These are phyloP conservation scores for Cyclargus thomasi DNA, from an alignment of 1,140 invertebrate genomes.

Conservation along the genomic window DNA sequence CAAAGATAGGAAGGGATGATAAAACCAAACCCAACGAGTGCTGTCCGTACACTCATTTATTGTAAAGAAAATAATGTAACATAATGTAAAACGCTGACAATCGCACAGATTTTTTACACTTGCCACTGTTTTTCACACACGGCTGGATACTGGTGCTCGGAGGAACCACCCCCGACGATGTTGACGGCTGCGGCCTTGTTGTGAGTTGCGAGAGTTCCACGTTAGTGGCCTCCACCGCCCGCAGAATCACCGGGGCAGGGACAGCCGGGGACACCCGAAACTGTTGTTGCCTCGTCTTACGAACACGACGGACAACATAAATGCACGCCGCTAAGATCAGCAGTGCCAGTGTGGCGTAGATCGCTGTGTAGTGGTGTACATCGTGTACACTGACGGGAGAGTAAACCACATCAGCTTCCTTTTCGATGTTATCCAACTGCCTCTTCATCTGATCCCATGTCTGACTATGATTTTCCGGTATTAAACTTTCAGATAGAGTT, in stretches of 20 bases:
- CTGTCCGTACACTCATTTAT: too few species aligned
- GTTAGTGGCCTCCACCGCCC: conserved; percentile 15
- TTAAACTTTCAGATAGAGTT: conserved; percentile 8
- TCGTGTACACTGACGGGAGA: conserved; percentile 15
- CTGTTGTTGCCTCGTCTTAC: conserved; percentile 7
- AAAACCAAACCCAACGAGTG: too few species aligned
- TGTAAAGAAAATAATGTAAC: too few species aligned
- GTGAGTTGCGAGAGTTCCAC: neutral
- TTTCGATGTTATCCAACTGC: conserved; percentile 6
- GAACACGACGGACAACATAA: conserved; percentile 11
- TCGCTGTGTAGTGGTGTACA: conserved; percentile 16
- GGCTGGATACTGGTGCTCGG: too few species aligned
- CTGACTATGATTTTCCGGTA: conserved; percentile 14
- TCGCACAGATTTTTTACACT: too few species aligned
- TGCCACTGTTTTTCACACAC: too few species aligned
- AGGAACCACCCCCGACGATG: neutral
- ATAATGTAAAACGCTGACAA: too few species aligned
- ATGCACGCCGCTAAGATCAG: conserved; percentile 5
- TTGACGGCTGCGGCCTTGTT: conserved; percentile 9
- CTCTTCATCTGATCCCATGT: conserved; percentile 4
- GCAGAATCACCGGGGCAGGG: conserved; percentile 10
- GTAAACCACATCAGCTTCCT: conserved; percentile 16
- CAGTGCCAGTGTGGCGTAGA: conserved; percentile 14
- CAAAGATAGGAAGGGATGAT: too few species aligned
- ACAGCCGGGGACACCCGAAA: neutral